These are phyloP conservation scores for Pseudomyrmex cubaensis DNA, from an alignment of 1,140 invertebrate species.

Conservation along the genomic window DNA sequence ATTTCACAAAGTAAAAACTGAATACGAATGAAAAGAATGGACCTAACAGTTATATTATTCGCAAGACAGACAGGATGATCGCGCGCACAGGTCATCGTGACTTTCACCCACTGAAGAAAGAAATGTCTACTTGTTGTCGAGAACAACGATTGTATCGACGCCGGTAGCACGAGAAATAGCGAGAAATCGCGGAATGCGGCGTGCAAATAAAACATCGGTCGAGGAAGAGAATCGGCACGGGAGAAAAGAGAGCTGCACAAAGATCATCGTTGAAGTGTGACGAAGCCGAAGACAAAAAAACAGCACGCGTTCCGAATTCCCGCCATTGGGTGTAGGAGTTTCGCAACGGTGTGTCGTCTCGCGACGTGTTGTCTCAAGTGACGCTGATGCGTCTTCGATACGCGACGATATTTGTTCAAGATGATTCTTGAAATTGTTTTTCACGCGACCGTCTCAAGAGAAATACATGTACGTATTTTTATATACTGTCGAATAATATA, in stretches of 20 bases:
- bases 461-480: too few species aligned
- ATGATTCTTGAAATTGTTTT: not conserved
- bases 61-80: slow-evolving; percentile 1
- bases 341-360: slow-evolving; percentile 17
- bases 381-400: slow-evolving; percentile 24
- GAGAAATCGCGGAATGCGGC: slow-evolving; percentile 48
- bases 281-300: slow-evolving; percentile 36
- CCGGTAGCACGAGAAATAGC: slow-evolving; percentile 34
- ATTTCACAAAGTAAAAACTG: slow-evolving; percentile 14
- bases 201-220: slow-evolving; percentile 51
- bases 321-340: slow-evolving; percentile 30
- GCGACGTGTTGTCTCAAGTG: not conserved
- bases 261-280: not conserved
- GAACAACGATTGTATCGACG: slow-evolving; percentile 39
- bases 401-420: not conserved
- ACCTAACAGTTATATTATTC: not conserved
- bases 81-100: not conserved
- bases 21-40: not conserved
- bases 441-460: too few species aligned
- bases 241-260: not conserved
- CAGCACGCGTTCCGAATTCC: slow-evolving; percentile 50
- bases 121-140: not conserved
- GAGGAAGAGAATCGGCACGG: slow-evolving; percentile 1
- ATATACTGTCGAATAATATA: too few species aligned
- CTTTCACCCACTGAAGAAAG: slow-evolving; percentile 37